Conservation (phyloP, 2,113 vertebrate genomes). For the Toxotes chatareus region DNA sequence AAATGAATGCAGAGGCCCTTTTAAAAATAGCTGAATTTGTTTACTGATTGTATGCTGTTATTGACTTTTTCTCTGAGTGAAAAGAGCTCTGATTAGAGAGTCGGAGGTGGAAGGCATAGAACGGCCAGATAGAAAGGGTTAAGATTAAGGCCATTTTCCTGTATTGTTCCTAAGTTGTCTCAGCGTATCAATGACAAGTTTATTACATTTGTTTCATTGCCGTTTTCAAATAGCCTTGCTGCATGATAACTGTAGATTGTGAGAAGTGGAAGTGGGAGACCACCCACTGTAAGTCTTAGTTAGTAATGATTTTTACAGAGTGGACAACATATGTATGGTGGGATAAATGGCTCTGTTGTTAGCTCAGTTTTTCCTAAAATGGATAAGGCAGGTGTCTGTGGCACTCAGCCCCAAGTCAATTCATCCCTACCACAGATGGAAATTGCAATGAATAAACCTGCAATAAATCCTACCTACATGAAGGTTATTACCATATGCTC, state of each 20-base stretch:
- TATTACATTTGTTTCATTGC: slow-evolving; percentile 63
- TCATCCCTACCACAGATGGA: not conserved
- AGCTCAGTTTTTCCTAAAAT: slow-evolving; percentile 2
- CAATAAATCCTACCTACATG: not conserved
- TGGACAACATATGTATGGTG: slow-evolving; percentile 8
- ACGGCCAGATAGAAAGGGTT: slow-evolving; percentile 69
- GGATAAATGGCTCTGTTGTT: slow-evolving; percentile 2
- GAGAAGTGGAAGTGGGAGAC: slow-evolving; percentile 24
- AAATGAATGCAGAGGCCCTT: slow-evolving; percentile 88
- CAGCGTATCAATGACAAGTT: slow-evolving; percentile 53
- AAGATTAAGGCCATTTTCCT: slow-evolving; percentile 77
- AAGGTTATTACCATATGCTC: not conserved
- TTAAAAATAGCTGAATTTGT: slow-evolving; percentile 91
- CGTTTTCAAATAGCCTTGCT: slow-evolving; percentile 68
- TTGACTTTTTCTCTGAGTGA: slow-evolving; percentile 91
- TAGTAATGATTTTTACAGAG: slow-evolving; percentile 59
- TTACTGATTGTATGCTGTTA: slow-evolving; percentile 90
- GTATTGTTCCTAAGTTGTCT: slow-evolving; percentile 80
- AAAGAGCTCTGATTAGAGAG: slow-evolving; percentile 85
- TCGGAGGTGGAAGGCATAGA: slow-evolving; percentile 55
- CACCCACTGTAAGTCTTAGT: slow-evolving; percentile 26
- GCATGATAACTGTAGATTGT: slow-evolving; percentile 30
- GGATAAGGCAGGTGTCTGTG: not conserved
- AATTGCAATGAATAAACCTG: not conserved
- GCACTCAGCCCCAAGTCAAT: not conserved